Base-by-base conservation (phyloP, 2,797 vertebrate genomes). In the Apogon hyalosoma region DNA sequence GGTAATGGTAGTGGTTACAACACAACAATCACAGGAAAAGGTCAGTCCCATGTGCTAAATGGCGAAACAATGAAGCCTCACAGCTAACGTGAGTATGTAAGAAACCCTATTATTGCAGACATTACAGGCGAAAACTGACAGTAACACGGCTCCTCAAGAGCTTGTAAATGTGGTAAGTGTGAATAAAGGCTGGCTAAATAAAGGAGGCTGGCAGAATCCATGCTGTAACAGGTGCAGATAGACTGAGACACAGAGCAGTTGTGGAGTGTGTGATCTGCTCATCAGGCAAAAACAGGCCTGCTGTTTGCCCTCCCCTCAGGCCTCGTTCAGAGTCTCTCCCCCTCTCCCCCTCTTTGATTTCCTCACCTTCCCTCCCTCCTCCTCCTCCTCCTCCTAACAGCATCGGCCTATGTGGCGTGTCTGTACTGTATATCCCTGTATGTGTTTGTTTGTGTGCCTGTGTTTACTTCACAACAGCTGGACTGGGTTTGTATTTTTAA, bases 381-480 rank as follows among this genome's bases (percentile, higher is more conserved):
- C n/a, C n/a, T n/a, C 39, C 50, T 36, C 66, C 51, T 19, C 56
- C 55, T 47, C 66, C 45, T 58, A 41, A 13, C 59, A 77, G 55
- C 80, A 71, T 53, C 73, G 74, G 58, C 56, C 61, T 47, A 33
- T 63, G 69, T 79, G 69, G 13, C 51, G 24, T 75, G 52, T 67
- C 58, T 73, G 50, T 74, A 60, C 56, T 68, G 49, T 75, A 60
- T 53, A 51, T 73, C 56, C 73, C 39, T 69, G 16, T 62, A 46
- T 77, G 64, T 73, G 60, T 82, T 63, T 84, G 77, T 89, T 84
- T 91, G 77, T 86, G 73, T 88, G 74, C 73, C 49, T 73, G 49
- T 92, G 82, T 91, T 92, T 88, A 84, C 69, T 79, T 87, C 73
- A 56, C 81, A 86, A 75, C 87, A 88, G 76, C 79, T 89, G 79